phyloP scores from a whole-genome alignment of 2,888 invertebrate genomes.

The Eulithis prunata region DNA sequence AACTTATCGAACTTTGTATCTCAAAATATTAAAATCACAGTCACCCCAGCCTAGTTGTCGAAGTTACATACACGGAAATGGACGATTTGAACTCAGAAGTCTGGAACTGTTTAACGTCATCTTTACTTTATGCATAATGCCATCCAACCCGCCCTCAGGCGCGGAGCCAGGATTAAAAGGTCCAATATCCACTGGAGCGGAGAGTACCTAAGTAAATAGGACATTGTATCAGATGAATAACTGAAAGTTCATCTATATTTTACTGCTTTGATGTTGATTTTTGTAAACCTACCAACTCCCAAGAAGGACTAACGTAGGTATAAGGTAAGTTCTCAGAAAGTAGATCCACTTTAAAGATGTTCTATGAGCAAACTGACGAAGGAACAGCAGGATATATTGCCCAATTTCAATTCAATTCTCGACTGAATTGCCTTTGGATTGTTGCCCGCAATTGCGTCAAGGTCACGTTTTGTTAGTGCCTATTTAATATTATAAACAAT shows the following conservation, averaged over 20 bases:
- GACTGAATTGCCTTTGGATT: no score
- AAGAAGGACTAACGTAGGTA: no score
- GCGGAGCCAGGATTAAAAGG: slow-evolving; percentile 7
- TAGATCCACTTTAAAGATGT: no score
- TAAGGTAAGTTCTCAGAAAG: no score
- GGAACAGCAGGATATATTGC: no score
- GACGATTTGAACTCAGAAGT: slow-evolving; percentile 56
- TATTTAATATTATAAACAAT: no score
- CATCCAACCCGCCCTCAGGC: slow-evolving; percentile 22
- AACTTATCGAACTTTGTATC: no score
- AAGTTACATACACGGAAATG: slow-evolving; percentile 58
- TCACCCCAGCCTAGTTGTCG: slow-evolving; percentile 47
- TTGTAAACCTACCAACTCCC: not conserved
- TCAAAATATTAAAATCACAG: not conserved
- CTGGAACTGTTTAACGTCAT: slow-evolving; percentile 50
- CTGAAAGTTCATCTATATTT: not conserved
- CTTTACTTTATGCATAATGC: slow-evolving; percentile 52
- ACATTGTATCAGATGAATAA: not conserved
- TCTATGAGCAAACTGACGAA: no score
- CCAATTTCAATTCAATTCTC: no score
- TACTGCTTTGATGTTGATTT: not conserved
- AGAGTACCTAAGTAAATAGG: no score
- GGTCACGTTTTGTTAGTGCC: no score
- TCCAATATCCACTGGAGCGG: not conserved
- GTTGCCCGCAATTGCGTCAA: no score